Evolutionary conservation across 1,140 invertebrate species (phyloP).

Genomic region (Conus betulinus): DNA sequence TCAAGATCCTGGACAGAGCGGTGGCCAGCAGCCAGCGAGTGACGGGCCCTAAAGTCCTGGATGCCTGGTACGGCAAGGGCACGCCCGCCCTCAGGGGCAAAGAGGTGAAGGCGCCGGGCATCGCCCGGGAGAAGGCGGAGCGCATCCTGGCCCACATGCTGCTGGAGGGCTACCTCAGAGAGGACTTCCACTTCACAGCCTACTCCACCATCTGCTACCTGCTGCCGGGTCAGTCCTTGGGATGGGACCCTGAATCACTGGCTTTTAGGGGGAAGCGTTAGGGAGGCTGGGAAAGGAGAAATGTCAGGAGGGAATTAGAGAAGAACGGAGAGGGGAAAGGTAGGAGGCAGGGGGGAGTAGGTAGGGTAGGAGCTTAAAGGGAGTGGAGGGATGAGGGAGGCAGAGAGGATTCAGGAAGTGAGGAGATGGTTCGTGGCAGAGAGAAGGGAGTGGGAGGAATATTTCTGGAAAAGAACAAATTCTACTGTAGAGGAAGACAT

Average conservation of each 20-base stretch:
- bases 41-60: slow-evolving; percentile 86
- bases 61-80: slow-evolving; percentile 88
- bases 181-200: slow-evolving; percentile 94
- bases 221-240: slow-evolving; percentile 60
- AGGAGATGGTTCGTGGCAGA: too few species aligned
- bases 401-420: too few species aligned
- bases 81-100: slow-evolving; percentile 80
- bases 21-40: slow-evolving; percentile 61
- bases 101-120: slow-evolving; percentile 78
- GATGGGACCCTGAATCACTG: too few species aligned
- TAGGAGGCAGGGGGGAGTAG: too few species aligned
- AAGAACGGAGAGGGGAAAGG: too few species aligned
- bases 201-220: slow-evolving; percentile 80
- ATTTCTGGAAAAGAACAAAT: too few species aligned
- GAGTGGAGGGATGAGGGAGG: too few species aligned
- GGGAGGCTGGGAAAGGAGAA: not conserved
- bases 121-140: slow-evolving; percentile 82
- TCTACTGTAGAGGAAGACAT: too few species aligned
- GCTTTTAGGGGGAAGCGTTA: not conserved
- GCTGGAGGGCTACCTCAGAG: slow-evolving; percentile 85
- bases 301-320: not conserved
- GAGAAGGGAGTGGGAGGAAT: too few species aligned
- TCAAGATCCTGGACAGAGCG: slow-evolving; percentile 67
- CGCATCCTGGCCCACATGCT: slow-evolving; percentile 84
- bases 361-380: too few species aligned